Evolutionary conservation across 35 echinoderm and acorn worm species (phyloP), one percentile per base, ranked within the genome.

Genomic region (Ptychodera flava): DNA sequence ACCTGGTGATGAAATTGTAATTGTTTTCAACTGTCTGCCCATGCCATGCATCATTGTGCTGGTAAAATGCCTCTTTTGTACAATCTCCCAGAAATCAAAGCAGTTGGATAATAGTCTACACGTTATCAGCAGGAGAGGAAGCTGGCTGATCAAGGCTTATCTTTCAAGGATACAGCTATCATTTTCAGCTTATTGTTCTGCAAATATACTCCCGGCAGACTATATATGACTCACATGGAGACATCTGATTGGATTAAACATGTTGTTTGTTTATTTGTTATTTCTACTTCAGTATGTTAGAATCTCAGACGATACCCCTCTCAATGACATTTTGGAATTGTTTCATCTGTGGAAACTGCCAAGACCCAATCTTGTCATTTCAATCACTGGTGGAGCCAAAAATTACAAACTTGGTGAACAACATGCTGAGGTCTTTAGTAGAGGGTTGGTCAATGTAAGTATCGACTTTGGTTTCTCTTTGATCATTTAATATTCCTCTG

Each of bases 371-470:
- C 87, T 93, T 78, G 94, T 93, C 16, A 93, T 97, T 28, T 93
- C 94, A 0, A 88, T 97, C 15, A 87, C 83, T 15, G 94, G 94
- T 78, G 94, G 94, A 27, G 80, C 78, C 1, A 93, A 91, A 79
- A 93, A 93, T 28, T 97, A 93, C 82, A 93, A 88, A 64, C 91
- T 97, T 22, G 90, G 93, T 36, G 37, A 81, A 37, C 88, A 97
- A 77, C 91, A 97, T 82, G 88, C 93, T 80, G 89, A 93, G 2
- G 93, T 89, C 0, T 97, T 97, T 38, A 97, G 90, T 79, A 90
- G 94, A 52, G 94, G 94, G 0, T 80, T 97, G 1, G 90, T 97
- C n/a, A 97, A 93, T 88, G 94, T 97, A 45, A 82, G 86, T 78
- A 84, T 85, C 36, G 12, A n/a, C n/a, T n/a, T n/a, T n/a, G n/a